Percentiles rank a stretch among this genome's conserved stretches.
Conservation (phyloP, 2,113 vertebrate species). For the Shinisaurus crocodilurus region DNA sequence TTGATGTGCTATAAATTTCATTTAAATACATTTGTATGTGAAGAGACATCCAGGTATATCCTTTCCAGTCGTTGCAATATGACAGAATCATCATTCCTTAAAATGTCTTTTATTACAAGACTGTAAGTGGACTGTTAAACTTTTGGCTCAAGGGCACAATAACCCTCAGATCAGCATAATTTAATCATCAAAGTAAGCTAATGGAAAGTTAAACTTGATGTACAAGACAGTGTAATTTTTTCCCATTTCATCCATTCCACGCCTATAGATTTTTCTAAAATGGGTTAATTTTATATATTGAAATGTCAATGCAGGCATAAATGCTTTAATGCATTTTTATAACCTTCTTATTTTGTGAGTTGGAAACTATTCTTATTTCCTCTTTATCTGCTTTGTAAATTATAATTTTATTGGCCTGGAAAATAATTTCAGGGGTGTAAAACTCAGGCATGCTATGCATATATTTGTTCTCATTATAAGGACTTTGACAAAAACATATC, state of each 20-base stretch:
- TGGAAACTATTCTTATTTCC: conserved; percentile 55
- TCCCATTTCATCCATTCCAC: conserved; percentile 44
- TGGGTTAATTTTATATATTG: conserved; percentile 56
- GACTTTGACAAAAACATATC: conserved; percentile 2
- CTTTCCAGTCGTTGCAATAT: conserved; percentile 56
- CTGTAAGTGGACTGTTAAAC: conserved; percentile 71
- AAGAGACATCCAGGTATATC: conserved; percentile 60
- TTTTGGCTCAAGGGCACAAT: conserved; percentile 73
- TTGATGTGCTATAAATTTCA: conserved; percentile 58
- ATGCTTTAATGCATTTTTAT: conserved; percentile 55
- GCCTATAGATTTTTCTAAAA: conserved; percentile 68
- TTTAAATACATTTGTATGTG: conserved; percentile 72
- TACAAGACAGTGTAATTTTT: conserved; percentile 59
- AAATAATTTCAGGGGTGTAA: conserved; percentile 50
- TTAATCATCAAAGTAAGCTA: conserved; percentile 72
- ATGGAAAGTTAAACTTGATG: conserved; percentile 74
- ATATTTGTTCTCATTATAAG: background rate
- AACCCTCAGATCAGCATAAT: conserved; percentile 74
- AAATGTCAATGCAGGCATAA: conserved; percentile 59
- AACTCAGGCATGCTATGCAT: conserved; percentile 34
- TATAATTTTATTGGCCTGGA: conserved; percentile 42
- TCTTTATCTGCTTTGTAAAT: conserved; percentile 42
- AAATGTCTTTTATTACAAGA: conserved; percentile 68
- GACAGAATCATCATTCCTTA: conserved; percentile 70
- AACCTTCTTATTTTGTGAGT: conserved; percentile 46